Conservation (phyloP, 2,888 invertebrate genomes). For the Calephelis perditalis region DNA sequence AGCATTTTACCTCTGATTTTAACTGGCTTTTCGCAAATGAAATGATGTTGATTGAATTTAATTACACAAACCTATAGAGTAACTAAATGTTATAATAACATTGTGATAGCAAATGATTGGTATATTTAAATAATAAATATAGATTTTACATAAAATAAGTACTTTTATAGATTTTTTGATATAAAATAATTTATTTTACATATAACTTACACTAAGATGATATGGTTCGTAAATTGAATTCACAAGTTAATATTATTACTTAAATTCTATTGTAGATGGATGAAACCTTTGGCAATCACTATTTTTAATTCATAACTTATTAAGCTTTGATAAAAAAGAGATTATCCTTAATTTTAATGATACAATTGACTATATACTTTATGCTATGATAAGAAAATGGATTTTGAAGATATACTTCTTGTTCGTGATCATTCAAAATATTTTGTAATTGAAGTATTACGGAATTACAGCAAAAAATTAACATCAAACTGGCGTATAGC, state of each 20-base stretch:
- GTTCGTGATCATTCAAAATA: too few species aligned
- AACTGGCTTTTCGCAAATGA: too few species aligned
- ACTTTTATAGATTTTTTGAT: background rate
- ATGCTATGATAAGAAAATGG: background rate
- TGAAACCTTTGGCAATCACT: background rate
- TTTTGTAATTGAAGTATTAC: too few species aligned
- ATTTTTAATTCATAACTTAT: background rate
- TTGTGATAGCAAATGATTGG: too few species aligned
- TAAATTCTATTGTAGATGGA: background rate
- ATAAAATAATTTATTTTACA: conserved; percentile 32
- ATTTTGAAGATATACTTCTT: conserved; percentile 2
- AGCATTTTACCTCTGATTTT: too few species aligned
- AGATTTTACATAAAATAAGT: too few species aligned
- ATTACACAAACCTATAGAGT: too few species aligned
- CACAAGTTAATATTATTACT: conserved; percentile 1
- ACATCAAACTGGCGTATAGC: too few species aligned
- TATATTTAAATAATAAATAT: too few species aligned
- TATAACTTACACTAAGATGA: conserved; percentile 56
- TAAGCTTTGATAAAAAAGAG: background rate
- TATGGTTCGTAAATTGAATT: conserved; percentile 53
- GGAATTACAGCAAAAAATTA: too few species aligned
- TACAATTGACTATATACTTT: conserved; percentile 18
- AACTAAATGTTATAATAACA: too few species aligned
- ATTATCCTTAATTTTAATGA: background rate
- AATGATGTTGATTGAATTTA: too few species aligned